Base-by-base conservation (phyloP, 2,888 invertebrate genomes). In the Acleris holmiana region DNA sequence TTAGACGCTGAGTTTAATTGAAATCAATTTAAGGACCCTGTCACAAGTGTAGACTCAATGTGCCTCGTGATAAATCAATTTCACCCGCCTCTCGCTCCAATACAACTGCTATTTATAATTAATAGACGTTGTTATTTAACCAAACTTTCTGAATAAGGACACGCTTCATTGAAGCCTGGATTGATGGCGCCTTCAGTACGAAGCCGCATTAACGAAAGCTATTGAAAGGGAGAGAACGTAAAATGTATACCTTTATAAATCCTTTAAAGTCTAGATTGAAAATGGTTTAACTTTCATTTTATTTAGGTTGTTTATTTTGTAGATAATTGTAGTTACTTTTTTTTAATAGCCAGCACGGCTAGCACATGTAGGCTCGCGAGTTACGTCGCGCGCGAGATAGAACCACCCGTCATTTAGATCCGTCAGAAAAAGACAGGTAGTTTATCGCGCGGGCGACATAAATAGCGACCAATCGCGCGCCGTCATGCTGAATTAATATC, bases 61-160 rank as follows among this genome's bases (percentile, higher is more conserved):
- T 68, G 67, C 67, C 67, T 77, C 70, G 71, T 73, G 69, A 84
- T 85, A 82, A 86, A 86, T 89, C 80, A 83, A 84, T 80, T 78
- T 73, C 75, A 76, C 67, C 71, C 72, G 69, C 70, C 80, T 82
- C 84, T 77, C 77, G 73, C 75, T 76, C 76, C 77, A 79, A 81
- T 82, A 80, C 77, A 72, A 80, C 76, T 78, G 75, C 77, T 80
- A 80, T 84, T 80, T 80, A 84, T 88, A 88, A 89, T 88, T 86
- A 89, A 88, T 89, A 84, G 82, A 77, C 73, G 77, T 77, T 78
- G 79, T 85, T 89, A 89, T 87, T 86, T 86, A 83, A 83, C 79
- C 78, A 83, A 84, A 83, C 78, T 73, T 76, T 69, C 70, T 83
- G 82, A 84, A 85, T 86, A 82, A 85, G 86, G 83, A 82, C 80